Percentiles rank a stretch among this genome's conserved stretches.
These are phyloP conservation scores for Dryocosmus kuriphilus DNA, from an alignment of 2,888 invertebrate genomes.

Conservation along the genomic window DNA sequence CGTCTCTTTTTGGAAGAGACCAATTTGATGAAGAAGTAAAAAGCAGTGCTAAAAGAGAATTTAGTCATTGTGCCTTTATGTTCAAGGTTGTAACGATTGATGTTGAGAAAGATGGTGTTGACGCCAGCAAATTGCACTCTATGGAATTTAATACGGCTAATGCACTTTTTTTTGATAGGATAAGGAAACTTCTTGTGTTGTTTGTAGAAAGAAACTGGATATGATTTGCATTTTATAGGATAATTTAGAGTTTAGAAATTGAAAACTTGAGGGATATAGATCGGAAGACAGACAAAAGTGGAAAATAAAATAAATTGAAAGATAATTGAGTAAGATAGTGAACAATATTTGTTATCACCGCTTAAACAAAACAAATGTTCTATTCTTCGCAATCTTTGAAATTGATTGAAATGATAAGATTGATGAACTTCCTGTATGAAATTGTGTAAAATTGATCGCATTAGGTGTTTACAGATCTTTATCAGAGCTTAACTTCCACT, in stretches of 20 bases:
- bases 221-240: neutral
- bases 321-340: too few species aligned
- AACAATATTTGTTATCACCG: too few species aligned
- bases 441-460: neutral
- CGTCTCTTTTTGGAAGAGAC: constrained; percentile 59
- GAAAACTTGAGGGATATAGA: neutral
- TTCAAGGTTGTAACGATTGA: constrained; percentile 65
- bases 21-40: constrained; percentile 62
- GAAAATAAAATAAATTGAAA: too few species aligned
- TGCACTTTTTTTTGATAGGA: neutral
- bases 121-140: neutral
- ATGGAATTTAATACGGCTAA: neutral
- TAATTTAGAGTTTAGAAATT: neutral
- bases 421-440: too few species aligned
- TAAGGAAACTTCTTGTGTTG: neutral
- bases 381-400: too few species aligned
- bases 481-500: neutral
- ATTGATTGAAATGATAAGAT: too few species aligned
- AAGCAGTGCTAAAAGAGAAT: constrained; percentile 63
- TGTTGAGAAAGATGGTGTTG: constrained; percentile 36
- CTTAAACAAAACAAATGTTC: too few species aligned
- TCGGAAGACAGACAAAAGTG: too few species aligned
- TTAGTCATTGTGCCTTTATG: constrained; percentile 66
- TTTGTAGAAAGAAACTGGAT: constrained; percentile 10
- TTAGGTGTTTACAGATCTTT: neutral